Percentiles rank a stretch among this genome's conserved stretches.
These are phyloP conservation scores for Chromobotia macracanthus DNA, from an alignment of 2,797 vertebrate species.

Conservation along the genomic window DNA sequence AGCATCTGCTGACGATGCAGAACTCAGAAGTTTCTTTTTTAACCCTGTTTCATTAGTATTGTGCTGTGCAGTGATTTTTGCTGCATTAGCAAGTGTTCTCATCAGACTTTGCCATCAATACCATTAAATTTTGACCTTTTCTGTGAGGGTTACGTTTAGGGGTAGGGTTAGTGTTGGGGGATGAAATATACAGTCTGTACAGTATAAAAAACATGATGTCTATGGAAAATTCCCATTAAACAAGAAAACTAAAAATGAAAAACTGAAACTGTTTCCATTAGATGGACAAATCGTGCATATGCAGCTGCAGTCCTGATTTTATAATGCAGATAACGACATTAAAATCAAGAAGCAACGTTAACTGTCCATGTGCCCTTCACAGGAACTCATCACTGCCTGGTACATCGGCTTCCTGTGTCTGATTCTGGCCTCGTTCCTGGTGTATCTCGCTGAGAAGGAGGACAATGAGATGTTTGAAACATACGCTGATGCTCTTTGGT, in stretches of 20 bases:
- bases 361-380: conserved; percentile 31
- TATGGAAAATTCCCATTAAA: too few species aligned
- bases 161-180: too few species aligned
- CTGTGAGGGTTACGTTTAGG: too few species aligned
- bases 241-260: too few species aligned
- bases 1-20: conserved; percentile 23
- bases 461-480: conserved; percentile 97
- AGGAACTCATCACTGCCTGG: conserved; percentile 92
- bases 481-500: conserved; percentile 97
- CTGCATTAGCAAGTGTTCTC: not conserved
- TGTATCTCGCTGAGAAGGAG: conserved; percentile 97
- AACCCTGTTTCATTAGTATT: conserved; percentile 7
- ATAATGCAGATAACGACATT: too few species aligned
- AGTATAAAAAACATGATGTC: too few species aligned
- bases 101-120: conserved; percentile 18
- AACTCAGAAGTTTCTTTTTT: conserved; percentile 22
- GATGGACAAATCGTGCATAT: too few species aligned
- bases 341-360: not conserved
- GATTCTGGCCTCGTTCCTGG: conserved; percentile 96
- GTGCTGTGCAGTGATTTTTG: conserved; percentile 4
- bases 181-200: too few species aligned
- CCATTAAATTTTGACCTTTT: too few species aligned
- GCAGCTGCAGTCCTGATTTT: too few species aligned
- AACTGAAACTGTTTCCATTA: too few species aligned
- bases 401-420: conserved; percentile 98